Base-by-base conservation (phyloP, 2,113 vertebrate genomes). In the Pholis gunnellus region DNA sequence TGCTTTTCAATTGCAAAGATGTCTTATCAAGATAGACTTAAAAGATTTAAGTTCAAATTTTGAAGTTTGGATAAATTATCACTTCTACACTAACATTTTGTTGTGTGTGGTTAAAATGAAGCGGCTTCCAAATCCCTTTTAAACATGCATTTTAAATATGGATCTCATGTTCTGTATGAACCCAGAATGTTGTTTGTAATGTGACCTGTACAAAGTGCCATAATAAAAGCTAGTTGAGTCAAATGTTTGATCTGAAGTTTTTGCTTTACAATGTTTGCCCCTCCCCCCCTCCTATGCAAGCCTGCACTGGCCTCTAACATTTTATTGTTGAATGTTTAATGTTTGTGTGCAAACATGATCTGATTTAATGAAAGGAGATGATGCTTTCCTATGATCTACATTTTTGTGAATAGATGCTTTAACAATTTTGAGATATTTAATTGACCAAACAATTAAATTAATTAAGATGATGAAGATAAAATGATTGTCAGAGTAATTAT, bases 191-290 rank as follows among this genome's bases (percentile, higher is more conserved):
- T 83, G 71, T 92, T 92, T 88, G 89, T 92, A 89, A 87, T 3
- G 79, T 92, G 85, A 91, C 83, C 86, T 94, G 93, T 94, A 92
- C 79, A 94, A 93, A 92, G 94, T 95, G 92, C 94, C 94, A 95
- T 94, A 94, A 92, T 93, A 91, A 94, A 68, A 92, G 76, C 56
- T 78, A 73, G 85, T 65, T 84, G 75, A 89, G 81, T 78, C 52
- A 67, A 88, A 73, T 5, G 3, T 48, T 64, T 11, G 6, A 10
- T 34, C 13, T 72, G 38, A 6, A 34, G 9, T 13, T 64, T 64
- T 69, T 40, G 20, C 27, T 10, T 6, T 2, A n/a, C 8, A 1
- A 0, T 29, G 67, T 63, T 42, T 34, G 31, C n/a, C n/a, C n/a
- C n/a, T n/a, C 29, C 4, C 29, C 57, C 34, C 61, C 6, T 6